phyloP scores from a whole-genome alignment of 2,113 vertebrate species.

The Sardina pilchardus region DNA sequence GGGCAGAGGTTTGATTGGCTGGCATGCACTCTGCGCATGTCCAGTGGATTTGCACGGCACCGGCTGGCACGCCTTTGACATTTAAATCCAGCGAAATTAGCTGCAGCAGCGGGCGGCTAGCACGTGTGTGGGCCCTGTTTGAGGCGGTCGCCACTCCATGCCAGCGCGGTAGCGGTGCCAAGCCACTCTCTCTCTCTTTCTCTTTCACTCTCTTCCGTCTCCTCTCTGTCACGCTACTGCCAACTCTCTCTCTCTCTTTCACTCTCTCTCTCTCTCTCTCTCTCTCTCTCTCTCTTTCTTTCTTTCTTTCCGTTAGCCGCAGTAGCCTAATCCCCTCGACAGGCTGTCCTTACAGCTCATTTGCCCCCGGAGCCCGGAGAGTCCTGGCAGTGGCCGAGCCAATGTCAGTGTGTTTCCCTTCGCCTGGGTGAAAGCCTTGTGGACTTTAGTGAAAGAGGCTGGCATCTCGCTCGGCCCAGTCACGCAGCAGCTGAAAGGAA shows the following conservation, averaged over 20 bases:
- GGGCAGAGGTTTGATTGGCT: slow-evolving; percentile 30
- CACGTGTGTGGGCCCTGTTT: slow-evolving; percentile 41
- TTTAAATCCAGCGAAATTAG: slow-evolving; percentile 55
- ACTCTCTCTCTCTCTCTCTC: background rate
- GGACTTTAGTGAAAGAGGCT: background rate
- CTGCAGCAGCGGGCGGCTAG: slow-evolving; percentile 27
- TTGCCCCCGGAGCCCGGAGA: background rate
- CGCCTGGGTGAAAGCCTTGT: background rate
- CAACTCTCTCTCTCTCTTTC: background rate
- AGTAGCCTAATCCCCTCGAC: background rate
- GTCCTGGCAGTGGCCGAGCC: too few species aligned
- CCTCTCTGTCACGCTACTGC: background rate
- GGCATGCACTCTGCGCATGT: slow-evolving; percentile 41
- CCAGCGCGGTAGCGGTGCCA: background rate
- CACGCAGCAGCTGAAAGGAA: background rate
- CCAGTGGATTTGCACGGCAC: slow-evolving; percentile 37
- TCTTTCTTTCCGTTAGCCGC: background rate
- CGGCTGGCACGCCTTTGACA: slow-evolving; percentile 51
- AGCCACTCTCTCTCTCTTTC: background rate
- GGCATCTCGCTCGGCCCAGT: background rate
- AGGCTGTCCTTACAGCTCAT: background rate
- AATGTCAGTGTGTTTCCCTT: background rate
- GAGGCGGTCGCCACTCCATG: slow-evolving; percentile 19
- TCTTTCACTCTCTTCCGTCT: background rate
- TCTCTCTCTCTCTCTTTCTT: background rate